Conservation (phyloP, 2,797 vertebrate species). For the Channallabes apus region DNA sequence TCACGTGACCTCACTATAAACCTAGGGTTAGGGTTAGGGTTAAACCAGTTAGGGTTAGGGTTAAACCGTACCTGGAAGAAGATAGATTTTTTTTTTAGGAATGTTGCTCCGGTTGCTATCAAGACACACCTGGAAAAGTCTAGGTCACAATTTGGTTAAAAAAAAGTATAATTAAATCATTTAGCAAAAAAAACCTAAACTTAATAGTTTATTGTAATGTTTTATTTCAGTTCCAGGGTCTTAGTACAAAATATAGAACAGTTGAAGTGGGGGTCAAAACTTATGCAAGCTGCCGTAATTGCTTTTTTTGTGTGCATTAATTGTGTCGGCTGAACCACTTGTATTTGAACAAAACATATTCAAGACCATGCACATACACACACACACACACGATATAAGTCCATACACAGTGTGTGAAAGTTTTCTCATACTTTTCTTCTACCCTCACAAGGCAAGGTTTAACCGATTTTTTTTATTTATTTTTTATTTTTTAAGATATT, state of each 20-base stretch:
- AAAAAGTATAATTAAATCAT: background rate
- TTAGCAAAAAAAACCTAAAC: no score
- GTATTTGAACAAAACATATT: background rate
- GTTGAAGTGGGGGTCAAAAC: background rate
- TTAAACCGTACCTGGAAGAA: background rate
- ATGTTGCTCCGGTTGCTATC: no score
- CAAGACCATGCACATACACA: conserved; percentile 15
- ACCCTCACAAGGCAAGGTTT: background rate
- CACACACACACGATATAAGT: conserved; percentile 53
- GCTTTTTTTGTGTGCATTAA: background rate
- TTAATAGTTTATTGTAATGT: no score
- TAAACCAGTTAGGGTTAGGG: no score
- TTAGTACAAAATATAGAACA: background rate
- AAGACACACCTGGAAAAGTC: background rate
- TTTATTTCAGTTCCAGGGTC: background rate
- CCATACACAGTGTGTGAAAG: conserved; percentile 27
- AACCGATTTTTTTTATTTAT: no score
- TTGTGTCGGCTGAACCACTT: background rate
- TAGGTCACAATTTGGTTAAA: background rate
- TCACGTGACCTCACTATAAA: background rate
- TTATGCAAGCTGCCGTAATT: background rate
- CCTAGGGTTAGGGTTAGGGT: no score
- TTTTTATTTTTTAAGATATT: no score
- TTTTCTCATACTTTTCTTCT: background rate
- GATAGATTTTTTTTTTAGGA: no score